Percentiles rank a stretch among this genome's conserved stretches.
phyloP scores from a whole-genome alignment of 2,797 vertebrate species.

The Eulemur rubriventer region DNA sequence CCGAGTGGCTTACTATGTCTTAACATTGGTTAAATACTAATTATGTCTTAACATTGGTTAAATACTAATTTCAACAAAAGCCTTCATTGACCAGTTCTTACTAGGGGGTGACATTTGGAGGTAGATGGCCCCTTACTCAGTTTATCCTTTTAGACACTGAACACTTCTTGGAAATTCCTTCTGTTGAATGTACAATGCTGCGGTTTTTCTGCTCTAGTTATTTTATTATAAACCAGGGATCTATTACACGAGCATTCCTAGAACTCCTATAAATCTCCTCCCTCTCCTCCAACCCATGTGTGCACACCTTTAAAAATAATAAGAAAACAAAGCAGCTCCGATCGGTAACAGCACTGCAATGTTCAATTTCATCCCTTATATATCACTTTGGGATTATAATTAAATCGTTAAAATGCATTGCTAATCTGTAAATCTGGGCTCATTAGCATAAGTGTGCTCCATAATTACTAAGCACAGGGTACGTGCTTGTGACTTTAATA shows the following conservation, averaged over 20 bases:
- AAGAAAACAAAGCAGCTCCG: constrained; percentile 55
- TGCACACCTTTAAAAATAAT: constrained; percentile 55
- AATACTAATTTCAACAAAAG: constrained; percentile 47
- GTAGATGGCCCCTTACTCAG: constrained; percentile 28
- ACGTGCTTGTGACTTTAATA: constrained; percentile 46
- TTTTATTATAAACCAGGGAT: constrained; percentile 83
- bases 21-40: constrained; percentile 44
- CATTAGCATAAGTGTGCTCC: constrained; percentile 83
- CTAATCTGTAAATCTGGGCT: constrained; percentile 84
- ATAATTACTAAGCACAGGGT: constrained; percentile 84
- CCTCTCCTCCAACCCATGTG: not conserved
- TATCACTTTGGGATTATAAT: constrained; percentile 82
- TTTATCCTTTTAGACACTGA: constrained; percentile 52
- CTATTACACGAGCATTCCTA: constrained; percentile 78
- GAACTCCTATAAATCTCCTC: constrained; percentile 77
- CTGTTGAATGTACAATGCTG: constrained; percentile 73
- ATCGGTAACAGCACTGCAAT: constrained; percentile 58
- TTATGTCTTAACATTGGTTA: constrained; percentile 42
- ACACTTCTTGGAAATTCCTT: constrained; percentile 46
- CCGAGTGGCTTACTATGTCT: not conserved
- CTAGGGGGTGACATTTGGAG: not conserved
- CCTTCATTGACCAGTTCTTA: constrained; percentile 40
- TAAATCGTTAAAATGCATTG: constrained; percentile 86
- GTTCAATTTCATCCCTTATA: constrained; percentile 82
- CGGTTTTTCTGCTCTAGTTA: constrained; percentile 81